Evolutionary conservation across 1,140 invertebrate genomes (phyloP).

Genomic region (Drosophila bocqueti): DNA sequence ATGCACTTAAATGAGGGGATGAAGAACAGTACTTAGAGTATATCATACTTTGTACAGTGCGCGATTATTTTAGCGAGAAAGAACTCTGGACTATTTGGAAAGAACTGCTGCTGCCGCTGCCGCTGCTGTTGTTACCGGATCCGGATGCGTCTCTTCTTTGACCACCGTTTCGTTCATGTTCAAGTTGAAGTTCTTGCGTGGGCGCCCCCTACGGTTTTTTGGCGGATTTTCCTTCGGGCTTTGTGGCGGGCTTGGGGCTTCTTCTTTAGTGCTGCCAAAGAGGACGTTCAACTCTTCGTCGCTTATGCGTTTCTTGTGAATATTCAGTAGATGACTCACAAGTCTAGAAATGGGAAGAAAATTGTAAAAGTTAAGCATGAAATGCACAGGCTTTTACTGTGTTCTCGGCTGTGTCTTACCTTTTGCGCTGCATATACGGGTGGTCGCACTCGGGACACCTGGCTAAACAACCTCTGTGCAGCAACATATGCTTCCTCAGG

Average conservation of each 20-base stretch:
- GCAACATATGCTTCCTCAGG: slow-evolving; percentile 50
- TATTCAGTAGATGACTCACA: slow-evolving; percentile 41
- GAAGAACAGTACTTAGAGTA: slow-evolving; percentile 25
- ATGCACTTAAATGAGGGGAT: slow-evolving; percentile 20
- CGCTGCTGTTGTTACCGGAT: not conserved
- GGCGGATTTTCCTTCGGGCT: not conserved
- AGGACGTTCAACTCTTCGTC: slow-evolving; percentile 48
- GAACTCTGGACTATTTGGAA: slow-evolving; percentile 18
- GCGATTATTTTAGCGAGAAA: slow-evolving; percentile 6
- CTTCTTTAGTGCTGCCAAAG: slow-evolving; percentile 15
- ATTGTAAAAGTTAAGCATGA: not conserved
- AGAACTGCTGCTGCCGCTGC: not conserved
- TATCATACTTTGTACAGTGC: slow-evolving; percentile 42
- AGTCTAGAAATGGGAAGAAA: slow-evolving; percentile 33
- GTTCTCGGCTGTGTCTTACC: slow-evolving; percentile 50
- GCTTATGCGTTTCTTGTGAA: slow-evolving; percentile 51
- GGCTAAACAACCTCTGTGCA: slow-evolving; percentile 41
- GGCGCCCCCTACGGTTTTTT: not conserved
- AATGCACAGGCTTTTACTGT: not conserved
- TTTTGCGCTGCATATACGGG: slow-evolving; percentile 52
- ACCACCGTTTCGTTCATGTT: not conserved
- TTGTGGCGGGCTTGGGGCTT: slow-evolving; percentile 6
- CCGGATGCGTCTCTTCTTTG: not conserved
- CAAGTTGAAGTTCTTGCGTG: not conserved
- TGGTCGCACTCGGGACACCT: slow-evolving; percentile 66